Evolutionary conservation across 2,888 invertebrate species (phyloP), one percentile per base, ranked within the genome.

Genomic region (Lepetodrilus schrolli): DNA sequence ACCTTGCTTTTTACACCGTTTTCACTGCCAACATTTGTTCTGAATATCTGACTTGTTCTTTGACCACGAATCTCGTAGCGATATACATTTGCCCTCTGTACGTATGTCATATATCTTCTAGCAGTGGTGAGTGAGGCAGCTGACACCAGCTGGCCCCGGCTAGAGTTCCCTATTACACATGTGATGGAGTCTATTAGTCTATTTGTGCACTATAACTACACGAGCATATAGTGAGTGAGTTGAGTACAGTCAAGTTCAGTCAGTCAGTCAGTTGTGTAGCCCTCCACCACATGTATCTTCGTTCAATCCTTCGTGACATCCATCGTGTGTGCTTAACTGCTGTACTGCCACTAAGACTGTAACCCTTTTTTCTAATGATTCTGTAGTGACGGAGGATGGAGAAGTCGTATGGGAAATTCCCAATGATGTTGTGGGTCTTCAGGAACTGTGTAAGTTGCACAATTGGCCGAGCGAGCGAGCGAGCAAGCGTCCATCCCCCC

Each of bases 401-500:
- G 84, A 86, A 78, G 82, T 85, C 72, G 82, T 84, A 80, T 81
- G 83, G 84, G 84, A 85, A 74, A 80, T 83, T 78, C 84, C 86
- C 77, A 83, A 76, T 78, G 86, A 86, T 78, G 76, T 83, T 66
- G 75, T 81, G 74, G 79, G 80, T 74, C 80, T 86, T 79, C 85
- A 83, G 81, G 86, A 86, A 78, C 80, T 86, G 80, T 86, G 86
- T 86, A 86, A 86, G 85, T 85, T 74, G 73, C 68, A 51, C 73
- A 47, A 50, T 38, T 36, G 50, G 70, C 49, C 34, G 49, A 51
- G 38, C 47, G 51, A 66, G 68, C 58, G 43, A 58, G 51, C 51
- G 37, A 65, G 36, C 51, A n/a, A n/a, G n/a, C n/a, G n/a, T n/a
- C n/a, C n/a, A n/a, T n/a, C n/a, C n/a, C n/a, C 13, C 58, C 58